Conservation (phyloP, 2,888 invertebrate species). For the Dermolepida albohirtum region DNA sequence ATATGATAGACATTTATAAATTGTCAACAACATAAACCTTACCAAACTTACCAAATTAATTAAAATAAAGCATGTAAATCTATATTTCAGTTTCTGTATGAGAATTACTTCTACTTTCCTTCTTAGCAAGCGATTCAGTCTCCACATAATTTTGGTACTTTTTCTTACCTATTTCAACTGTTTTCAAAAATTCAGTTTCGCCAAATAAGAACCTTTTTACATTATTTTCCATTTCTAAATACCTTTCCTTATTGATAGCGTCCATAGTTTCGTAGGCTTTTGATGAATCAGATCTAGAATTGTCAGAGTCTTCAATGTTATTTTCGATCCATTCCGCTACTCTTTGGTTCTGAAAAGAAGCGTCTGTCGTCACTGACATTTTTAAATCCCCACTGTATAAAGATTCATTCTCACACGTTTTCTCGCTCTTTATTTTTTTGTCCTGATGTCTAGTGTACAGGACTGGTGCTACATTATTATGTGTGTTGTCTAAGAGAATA, state of each 20-base stretch:
- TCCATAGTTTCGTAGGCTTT: constrained; percentile 61
- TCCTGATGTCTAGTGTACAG: constrained; percentile 72
- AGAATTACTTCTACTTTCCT: constrained; percentile 44
- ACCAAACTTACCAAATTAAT: not conserved
- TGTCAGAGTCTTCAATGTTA: constrained; percentile 68
- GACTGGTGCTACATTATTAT: constrained; percentile 78
- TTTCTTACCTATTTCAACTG: constrained; percentile 59
- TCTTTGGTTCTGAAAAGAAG: constrained; percentile 57
- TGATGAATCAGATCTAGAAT: constrained; percentile 63
- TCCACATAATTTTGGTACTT: constrained; percentile 56
- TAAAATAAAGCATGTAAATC: constrained; percentile 1
- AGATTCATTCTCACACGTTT: constrained; percentile 46
- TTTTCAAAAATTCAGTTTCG: constrained; percentile 60
- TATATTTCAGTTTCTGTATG: constrained; percentile 59
- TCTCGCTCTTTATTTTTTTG: constrained; percentile 41
- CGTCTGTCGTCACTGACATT: constrained; percentile 48
- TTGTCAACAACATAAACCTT: no score
- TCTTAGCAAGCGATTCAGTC: constrained; percentile 25
- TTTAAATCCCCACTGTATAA: constrained; percentile 51
- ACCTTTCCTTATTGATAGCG: constrained; percentile 63
- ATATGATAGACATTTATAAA: no score
- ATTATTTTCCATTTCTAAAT: constrained; percentile 81
- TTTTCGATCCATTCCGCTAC: constrained; percentile 85
- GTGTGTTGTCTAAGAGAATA: constrained; percentile 82
- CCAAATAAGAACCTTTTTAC: constrained; percentile 78